phyloP scores from a whole-genome alignment of 1,140 invertebrate species.

The Microplitis demolitor region DNA sequence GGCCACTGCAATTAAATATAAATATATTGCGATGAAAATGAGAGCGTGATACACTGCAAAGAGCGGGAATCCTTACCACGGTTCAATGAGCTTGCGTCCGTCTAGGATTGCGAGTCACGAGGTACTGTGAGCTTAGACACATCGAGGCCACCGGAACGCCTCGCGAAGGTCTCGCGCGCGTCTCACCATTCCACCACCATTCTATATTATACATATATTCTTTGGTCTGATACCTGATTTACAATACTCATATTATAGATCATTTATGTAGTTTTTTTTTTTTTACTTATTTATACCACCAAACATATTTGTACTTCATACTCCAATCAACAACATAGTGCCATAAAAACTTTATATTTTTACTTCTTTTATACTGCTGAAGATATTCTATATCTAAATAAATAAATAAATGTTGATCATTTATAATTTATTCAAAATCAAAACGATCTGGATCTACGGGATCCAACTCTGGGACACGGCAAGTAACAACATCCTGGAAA shows the following conservation, averaged over 20 bases:
- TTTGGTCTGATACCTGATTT: not conserved
- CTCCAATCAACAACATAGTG: no score
- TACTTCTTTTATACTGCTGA: no score
- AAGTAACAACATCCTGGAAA: no score
- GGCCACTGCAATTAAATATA: not conserved
- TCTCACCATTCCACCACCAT: slow-evolving; percentile 36
- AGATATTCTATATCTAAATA: no score
- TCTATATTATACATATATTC: slow-evolving; percentile 15
- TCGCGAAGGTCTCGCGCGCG: slow-evolving; percentile 35
- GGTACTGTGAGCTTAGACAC: slow-evolving; percentile 52
- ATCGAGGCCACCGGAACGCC: slow-evolving; percentile 42
- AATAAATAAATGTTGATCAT: no score
- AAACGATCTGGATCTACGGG: no score
- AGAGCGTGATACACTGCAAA: slow-evolving; percentile 8
- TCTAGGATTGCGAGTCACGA: slow-evolving; percentile 52
- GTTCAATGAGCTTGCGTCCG: slow-evolving; percentile 43
- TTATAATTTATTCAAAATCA: no score
- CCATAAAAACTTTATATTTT: no score
- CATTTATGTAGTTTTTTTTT: not conserved
- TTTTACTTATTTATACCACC: not conserved
- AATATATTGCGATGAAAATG: slow-evolving; percentile 6
- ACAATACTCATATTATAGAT: slow-evolving; percentile 13
- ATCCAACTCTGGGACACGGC: no score
- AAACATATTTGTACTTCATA: not conserved
- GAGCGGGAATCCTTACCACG: slow-evolving; percentile 28